Evolutionary conservation across 2,113 vertebrate genomes (phyloP), one percentile per base, ranked within the genome.

Genomic region (Salvelinus sp.): DNA sequence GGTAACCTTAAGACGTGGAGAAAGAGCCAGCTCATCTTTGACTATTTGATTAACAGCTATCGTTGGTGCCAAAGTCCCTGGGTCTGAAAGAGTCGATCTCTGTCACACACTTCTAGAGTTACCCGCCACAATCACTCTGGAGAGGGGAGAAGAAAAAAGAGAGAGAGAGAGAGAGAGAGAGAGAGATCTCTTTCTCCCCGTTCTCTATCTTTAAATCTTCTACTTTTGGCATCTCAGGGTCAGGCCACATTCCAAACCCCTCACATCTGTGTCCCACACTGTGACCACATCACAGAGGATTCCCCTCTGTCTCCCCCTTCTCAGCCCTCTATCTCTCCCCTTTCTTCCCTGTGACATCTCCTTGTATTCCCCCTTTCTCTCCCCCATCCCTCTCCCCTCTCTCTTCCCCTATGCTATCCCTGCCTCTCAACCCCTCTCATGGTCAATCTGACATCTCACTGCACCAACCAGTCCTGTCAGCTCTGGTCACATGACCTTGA

Each of bases 31-130:
- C 87, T 90, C 91, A 44, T 44, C 38, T 44, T 44, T 44, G 89
- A 92, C 90, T 82, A 89, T 91, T 93, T 93, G 91, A 94, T 94
- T 93, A 93, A 93, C 89, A 92, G 87, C 83, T 88, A 87, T 91
- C 89, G 86, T 83, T 90, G 63, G 58, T 79, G 85, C 88, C 86
- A 88, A 82, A 84, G 87, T 77, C 80, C 82, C 79, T 75, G 74
- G 77, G 79, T 69, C 82, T 89, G 85, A 91, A 90, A 92, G 89
- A 90, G 80, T 27, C 75, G 25, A 82, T 82, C 87, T 88, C 79
- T 91, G 88, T 92, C 91, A 82, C 91, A 93, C 91, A 91, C 90
- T 92, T 93, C 93, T 92, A 90, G 88, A 81, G 91, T 93, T 93
- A 92, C 91, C 78, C 70, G 77, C 66, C 83, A 88, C 82, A 90